Base-by-base conservation (phyloP, 2,888 invertebrate genomes). In the Rutpela maculata region DNA sequence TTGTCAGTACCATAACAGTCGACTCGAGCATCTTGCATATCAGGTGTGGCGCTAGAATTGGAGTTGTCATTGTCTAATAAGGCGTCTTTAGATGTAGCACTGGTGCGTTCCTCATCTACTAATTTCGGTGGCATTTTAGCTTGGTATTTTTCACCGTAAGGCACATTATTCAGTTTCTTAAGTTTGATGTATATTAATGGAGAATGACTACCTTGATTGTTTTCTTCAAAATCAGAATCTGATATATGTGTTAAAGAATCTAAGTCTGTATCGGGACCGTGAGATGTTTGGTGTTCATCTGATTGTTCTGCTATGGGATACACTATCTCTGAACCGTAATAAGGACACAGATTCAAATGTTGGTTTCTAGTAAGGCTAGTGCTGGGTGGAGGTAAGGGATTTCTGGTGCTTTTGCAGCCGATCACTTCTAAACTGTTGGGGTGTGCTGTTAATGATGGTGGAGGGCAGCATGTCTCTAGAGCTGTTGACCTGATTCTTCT, bases 221-320 rank as follows among this genome's bases (percentile, higher is more conserved):
- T 94, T 59, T 86, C 93, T 76, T 94, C 93, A 10, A 93, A 93
- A 87, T 95, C 95, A 77, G 92, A 92, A 82, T 93, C 93, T 26
- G 93, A 93, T 82, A 92, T 92, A 22, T 92, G 92, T 63, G 91
- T 91, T 50, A 89, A 79, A 0, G 93, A 93, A 82, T 89, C 89
- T 78, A 93, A 85, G 85, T 93, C 93, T 0, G 93, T 93, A 85
- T 93, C 93, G 60, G 93, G 93, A 5, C 90, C 90, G 82, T 93
- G 93, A 0, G 93, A 93, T 11, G 93, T 93, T 87, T 93, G 93
- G 90, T 93, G 94, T 88, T 96, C 96, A 85, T 95, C 96, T 0
- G 95, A 94, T 87, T 95, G 95, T 90, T 96, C 96, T 0, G 95
- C 96, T 83, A 96, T 96, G 4, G 96, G 96, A 88, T 96, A 96